Evolutionary conservation across 1,140 invertebrate species (phyloP).

Genomic region (Diploscapter pachys): DNA sequence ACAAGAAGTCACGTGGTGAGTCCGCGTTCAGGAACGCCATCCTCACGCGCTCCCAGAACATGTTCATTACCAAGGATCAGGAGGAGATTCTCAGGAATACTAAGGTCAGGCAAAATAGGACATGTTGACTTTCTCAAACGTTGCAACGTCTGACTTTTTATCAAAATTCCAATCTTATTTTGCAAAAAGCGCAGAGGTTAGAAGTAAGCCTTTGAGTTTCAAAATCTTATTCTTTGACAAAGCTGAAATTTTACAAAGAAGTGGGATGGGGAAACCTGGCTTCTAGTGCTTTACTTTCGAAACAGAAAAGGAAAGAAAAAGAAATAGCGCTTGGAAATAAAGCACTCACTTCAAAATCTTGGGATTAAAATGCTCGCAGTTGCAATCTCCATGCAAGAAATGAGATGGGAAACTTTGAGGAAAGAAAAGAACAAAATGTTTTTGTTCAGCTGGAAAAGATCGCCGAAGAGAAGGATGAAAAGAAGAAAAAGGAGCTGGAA

Average conservation of each 20-base stretch:
- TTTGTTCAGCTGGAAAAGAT: neutral
- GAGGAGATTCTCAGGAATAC: slow-evolving; percentile 15
- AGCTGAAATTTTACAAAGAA: too few relatives aligned
- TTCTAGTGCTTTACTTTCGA: too few relatives aligned
- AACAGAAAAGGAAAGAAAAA: too few relatives aligned
- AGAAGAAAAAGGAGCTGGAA: slow-evolving; percentile 36
- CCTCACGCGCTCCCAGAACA: slow-evolving; percentile 15
- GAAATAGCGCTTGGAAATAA: too few relatives aligned
- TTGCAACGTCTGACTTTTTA: neutral
- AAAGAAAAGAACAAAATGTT: too few relatives aligned
- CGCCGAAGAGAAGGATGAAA: slow-evolving; percentile 29
- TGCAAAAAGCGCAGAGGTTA: too few relatives aligned
- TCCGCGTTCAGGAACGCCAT: slow-evolving; percentile 27
- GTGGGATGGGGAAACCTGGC: too few relatives aligned
- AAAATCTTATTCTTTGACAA: too few relatives aligned
- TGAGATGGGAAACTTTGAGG: too few relatives aligned
- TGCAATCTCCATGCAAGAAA: too few relatives aligned
- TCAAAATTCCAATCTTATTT: neutral
- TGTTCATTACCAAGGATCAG: slow-evolving; percentile 16
- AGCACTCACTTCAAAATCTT: slow-evolving; percentile 22
- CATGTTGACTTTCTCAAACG: neutral
- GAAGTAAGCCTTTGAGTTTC: too few relatives aligned
- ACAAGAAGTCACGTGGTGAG: neutral
- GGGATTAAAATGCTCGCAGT: neutral
- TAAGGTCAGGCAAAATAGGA: neutral